phyloP scores from a whole-genome alignment of 1,140 invertebrate genomes.

The Ostrea denselamellosa region DNA sequence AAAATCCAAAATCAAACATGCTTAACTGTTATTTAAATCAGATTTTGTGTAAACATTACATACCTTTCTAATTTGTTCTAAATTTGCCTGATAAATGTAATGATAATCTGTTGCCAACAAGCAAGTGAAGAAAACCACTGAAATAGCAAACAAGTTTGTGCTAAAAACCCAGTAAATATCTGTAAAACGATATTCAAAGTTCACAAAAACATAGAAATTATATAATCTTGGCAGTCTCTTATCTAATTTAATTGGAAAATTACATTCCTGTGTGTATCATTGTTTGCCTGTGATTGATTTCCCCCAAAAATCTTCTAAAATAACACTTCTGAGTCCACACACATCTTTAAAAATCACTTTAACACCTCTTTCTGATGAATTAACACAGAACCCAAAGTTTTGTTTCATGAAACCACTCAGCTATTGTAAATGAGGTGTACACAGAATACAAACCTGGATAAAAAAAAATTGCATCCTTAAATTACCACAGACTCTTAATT shows the following conservation, averaged over 20 bases:
- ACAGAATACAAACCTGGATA: neutral
- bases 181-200: neutral
- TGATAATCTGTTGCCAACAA: neutral
- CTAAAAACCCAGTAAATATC: neutral
- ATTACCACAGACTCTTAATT: constrained; percentile 5
- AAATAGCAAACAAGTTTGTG: neutral
- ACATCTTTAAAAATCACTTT: neutral
- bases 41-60: neutral
- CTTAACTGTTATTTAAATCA: neutral
- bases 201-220: neutral
- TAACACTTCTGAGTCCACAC: neutral
- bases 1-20: neutral
- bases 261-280: neutral
- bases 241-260: neutral
- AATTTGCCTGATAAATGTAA: neutral
- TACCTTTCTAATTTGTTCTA: neutral
- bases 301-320: neutral
- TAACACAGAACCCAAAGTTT: neutral
- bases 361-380: neutral
- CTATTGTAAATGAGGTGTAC: neutral
- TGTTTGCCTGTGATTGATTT: neutral
- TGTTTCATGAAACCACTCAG: neutral
- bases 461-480: neutral
- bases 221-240: constrained; percentile 1
- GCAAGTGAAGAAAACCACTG: neutral